Evolutionary conservation across 2,888 invertebrate genomes (phyloP), one percentile per base, ranked within the genome.

Genomic region (Macrophya alboannulata): DNA sequence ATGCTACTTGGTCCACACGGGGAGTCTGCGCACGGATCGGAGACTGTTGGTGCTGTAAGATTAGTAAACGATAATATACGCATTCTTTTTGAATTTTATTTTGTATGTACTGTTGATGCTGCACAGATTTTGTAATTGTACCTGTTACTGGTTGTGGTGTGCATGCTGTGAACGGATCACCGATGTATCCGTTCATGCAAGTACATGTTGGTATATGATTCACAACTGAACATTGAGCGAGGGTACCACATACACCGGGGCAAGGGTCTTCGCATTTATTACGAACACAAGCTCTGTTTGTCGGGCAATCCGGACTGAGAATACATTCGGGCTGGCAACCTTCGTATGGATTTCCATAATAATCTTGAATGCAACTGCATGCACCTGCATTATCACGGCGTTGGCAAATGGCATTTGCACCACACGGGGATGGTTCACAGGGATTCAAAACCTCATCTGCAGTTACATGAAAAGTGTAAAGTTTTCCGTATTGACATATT

Each of bases 281-380:
- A 90, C 97, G 95, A 71, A 97, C 95, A 90, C 98, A 98, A 71
- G 98, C 96, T 92, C 96, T 97, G 91, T 97, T 97, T 2, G 97
- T 96, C 51, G 97, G 95, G 93, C 98, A 98, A 91, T 98, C 98
- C 0, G 97, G 96, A 92, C 97, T 98, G 1, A 97, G 95, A 55
- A 98, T 96, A 92, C 98, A 98, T 94, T 98, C 98, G 1, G 98
- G 98, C 88, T 97, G 95, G 91, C 98, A 98, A 71, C 97, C 97
- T 93, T 97, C 97, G 90, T 97, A 97, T 4, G 98, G 98, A 94
- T 98, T 97, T 85, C 98, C 98, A 91, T 96, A 96, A 91, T 97
- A 97, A 89, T 97, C 97, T 90, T 96, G 95, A 87, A 97, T 95
- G 90, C 98, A 98, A 65, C 96, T 95, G 91, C 98, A 98, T 84